Base-by-base conservation (phyloP, 2,113 vertebrate species). In the Xiphorhynchus elegans region DNA sequence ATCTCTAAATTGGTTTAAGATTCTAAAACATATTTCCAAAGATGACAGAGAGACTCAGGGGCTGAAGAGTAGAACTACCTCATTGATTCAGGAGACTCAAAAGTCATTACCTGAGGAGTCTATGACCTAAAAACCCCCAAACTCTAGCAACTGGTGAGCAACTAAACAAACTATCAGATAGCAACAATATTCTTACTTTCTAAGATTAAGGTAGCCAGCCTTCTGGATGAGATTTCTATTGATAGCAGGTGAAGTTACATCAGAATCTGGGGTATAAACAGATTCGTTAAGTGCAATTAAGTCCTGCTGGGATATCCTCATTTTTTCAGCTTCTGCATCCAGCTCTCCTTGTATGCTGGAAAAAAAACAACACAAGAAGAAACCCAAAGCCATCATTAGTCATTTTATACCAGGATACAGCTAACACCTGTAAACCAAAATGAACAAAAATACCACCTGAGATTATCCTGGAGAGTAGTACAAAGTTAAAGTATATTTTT, bases 211-310 rank as follows among this genome's bases (percentile, higher is more conserved):
- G 98, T 99, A 99, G 60, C 99, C 99, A 31, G 99, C 98, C 97
- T 99, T 99, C 98, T 99, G 99, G 91, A 99, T 98, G 46, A 99
- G 99, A 17, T 98, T 99, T 95, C 99, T 99, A 84, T 99, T 99
- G 97, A 99, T 98, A 35, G 97, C 95, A 17, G 98, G 97, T 19
- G 97, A 93, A 31, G 98, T 96, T 7, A 84, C 96, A 77, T 99
- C 98, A 18, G 96, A 98, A 96, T 99, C 99, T 4, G 99, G 99
- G 31, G 98, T 99, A 60, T 99, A 99, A 90, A 99, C 97, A 0
- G 98, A 97, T 93, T 99, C 99, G 28, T 99, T 99, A 26, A 98
- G 98, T 8, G 99, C 99, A 63, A 99, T 98, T 55, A 99, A 95
- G 59, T 99, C 99, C 83, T 98, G 98, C 96, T 99, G 99, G 55